A percentile compares a stretch with the other conserved stretches of the same genome.
Evolutionary conservation across 1,140 invertebrate species (phyloP).

Genomic region (Thaumetopoea pityocampa): DNA sequence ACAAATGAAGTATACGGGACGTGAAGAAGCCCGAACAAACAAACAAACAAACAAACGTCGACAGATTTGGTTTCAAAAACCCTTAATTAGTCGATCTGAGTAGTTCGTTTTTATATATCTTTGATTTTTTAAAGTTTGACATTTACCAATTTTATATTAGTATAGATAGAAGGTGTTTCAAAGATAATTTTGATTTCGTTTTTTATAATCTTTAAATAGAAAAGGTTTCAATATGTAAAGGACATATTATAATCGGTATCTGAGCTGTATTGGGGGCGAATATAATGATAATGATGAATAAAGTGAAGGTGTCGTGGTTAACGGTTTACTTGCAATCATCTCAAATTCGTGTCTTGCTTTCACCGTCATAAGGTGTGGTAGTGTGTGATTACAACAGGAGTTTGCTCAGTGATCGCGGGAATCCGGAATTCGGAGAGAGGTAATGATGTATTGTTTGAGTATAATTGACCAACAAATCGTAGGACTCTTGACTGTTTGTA

Average conservation of each 20-base stretch:
- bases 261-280: constrained; percentile 1
- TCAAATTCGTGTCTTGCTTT: constrained; percentile 37
- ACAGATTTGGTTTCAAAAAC: too few species aligned
- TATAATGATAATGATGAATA: constrained; percentile 6
- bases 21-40: too few species aligned
- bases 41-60: too few species aligned
- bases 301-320: constrained; percentile 19
- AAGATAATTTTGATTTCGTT: too few species aligned
- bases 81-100: too few species aligned
- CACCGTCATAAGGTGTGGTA: constrained; percentile 33
- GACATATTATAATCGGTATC: constrained; percentile 11
- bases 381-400: constrained; percentile 38
- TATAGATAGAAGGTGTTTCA: too few species aligned
- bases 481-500: constrained; percentile 6
- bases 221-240: too few species aligned
- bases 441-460: constrained; percentile 55
- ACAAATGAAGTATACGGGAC: too few species aligned
- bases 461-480: constrained; percentile 35
- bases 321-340: constrained; percentile 24
- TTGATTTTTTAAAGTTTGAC: too few species aligned
- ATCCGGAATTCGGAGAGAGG: constrained; percentile 34
- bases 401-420: constrained; percentile 44
- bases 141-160: too few species aligned
- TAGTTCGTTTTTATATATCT: too few species aligned
- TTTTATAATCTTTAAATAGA: too few species aligned